These are phyloP conservation scores for Hylyphantes graminicola DNA, from an alignment of 1,140 invertebrate genomes.

Conservation along the genomic window DNA sequence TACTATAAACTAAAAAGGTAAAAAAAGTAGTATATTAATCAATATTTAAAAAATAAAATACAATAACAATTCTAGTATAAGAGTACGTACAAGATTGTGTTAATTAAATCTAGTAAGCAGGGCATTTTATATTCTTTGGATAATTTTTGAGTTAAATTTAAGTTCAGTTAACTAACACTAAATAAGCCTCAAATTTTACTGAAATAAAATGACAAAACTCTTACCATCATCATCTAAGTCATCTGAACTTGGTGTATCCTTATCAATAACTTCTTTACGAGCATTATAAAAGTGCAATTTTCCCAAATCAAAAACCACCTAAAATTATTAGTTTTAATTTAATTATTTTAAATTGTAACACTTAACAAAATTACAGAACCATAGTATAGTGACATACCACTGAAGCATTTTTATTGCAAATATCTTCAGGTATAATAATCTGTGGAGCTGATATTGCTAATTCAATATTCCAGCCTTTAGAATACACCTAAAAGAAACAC, in stretches of 20 bases:
- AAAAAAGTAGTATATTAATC: too few relatives aligned
- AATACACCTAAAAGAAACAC: slow-evolving; percentile 72
- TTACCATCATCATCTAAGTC: slow-evolving; percentile 70
- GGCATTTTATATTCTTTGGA: too few relatives aligned
- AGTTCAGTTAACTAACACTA: too few relatives aligned
- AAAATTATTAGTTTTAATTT: slow-evolving; percentile 26
- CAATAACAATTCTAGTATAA: too few relatives aligned
- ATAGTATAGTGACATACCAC: slow-evolving; percentile 74
- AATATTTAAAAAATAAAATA: too few relatives aligned
- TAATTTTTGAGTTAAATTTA: too few relatives aligned
- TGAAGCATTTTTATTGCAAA: slow-evolving; percentile 80
- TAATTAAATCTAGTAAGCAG: too few relatives aligned
- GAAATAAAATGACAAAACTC: not conserved
- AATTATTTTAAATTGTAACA: not conserved
- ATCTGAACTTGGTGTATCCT: slow-evolving; percentile 39
- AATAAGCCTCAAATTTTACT: not conserved
- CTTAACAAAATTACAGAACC: not conserved
- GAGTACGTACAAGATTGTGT: too few relatives aligned
- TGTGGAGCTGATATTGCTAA: slow-evolving; percentile 93
- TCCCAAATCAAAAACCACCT: slow-evolving; percentile 69
- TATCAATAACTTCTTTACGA: slow-evolving; percentile 52
- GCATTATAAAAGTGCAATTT: slow-evolving; percentile 67
- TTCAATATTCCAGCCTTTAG: slow-evolving; percentile 83
- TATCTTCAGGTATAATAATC: slow-evolving; percentile 84
- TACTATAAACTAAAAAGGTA: too few relatives aligned